Conservation (phyloP, 1,140 invertebrate genomes). For the Drosophila kanapiae region DNA sequence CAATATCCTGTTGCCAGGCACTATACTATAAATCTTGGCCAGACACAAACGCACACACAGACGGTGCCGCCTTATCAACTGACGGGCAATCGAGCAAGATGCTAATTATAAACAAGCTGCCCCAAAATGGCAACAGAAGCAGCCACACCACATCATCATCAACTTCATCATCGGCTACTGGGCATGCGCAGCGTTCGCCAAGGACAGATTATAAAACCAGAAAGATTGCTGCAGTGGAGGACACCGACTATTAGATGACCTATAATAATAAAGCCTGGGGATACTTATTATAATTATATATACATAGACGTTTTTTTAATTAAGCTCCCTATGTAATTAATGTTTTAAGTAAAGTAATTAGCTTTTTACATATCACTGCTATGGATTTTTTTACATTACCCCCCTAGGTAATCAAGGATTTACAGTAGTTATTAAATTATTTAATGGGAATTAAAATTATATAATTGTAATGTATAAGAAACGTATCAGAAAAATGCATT, state of each 20-base stretch:
- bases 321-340: not conserved
- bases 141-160: slow-evolving; percentile 25
- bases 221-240: not conserved
- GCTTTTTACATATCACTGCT: not conserved
- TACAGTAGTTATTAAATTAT: not conserved
- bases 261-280: not conserved
- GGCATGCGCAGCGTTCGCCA: slow-evolving; percentile 64
- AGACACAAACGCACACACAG: slow-evolving; percentile 13
- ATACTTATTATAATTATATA: not conserved
- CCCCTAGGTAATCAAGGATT: no score
- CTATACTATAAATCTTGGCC: slow-evolving; percentile 78
- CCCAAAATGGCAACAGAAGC: slow-evolving; percentile 49
- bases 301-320: not conserved
- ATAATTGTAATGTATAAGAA: not conserved
- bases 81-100: slow-evolving; percentile 71
- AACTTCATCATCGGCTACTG: slow-evolving; percentile 60
- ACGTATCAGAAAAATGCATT: not conserved
- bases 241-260: not conserved
- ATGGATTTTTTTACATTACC: no score
- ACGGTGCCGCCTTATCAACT: slow-evolving; percentile 62
- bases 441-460: not conserved
- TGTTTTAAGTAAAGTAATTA: not conserved
- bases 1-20: slow-evolving; percentile 74
- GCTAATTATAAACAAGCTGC: slow-evolving; percentile 80
- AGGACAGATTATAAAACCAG: slow-evolving; percentile 38